phyloP scores from a whole-genome alignment of 2,797 vertebrate genomes.

The Pygocentrus nattereri region DNA sequence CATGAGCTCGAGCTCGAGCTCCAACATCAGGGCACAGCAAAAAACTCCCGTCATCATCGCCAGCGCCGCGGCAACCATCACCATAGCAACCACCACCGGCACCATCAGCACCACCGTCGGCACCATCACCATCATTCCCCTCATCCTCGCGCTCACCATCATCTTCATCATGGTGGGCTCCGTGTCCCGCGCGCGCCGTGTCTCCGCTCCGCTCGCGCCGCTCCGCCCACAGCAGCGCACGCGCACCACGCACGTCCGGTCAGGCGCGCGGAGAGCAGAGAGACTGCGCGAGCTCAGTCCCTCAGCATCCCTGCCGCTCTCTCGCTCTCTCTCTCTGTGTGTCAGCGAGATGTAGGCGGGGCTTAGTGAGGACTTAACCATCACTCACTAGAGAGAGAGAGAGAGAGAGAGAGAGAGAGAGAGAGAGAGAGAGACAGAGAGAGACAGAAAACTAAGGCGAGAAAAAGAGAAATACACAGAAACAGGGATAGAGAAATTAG shows the following conservation, averaged over 20 bases:
- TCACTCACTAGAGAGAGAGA: neutral
- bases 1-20: conserved; percentile 85
- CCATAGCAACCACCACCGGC: conserved; percentile 80
- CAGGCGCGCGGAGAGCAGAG: conserved; percentile 70
- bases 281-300: conserved; percentile 70
- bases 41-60: conserved; percentile 73
- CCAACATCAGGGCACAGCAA: neutral
- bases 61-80: conserved; percentile 83
- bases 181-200: conserved; percentile 79
- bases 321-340: conserved; percentile 19
- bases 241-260: conserved; percentile 54
- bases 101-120: conserved; percentile 67
- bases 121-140: conserved; percentile 79
- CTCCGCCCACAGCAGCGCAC: conserved; percentile 67
- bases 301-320: conserved; percentile 33
- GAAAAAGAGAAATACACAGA: neutral
- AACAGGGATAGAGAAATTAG: too few species aligned
- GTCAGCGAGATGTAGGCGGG: neutral
- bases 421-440: too few species aligned
- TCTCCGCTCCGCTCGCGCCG: conserved; percentile 67
- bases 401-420: neutral
- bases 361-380: neutral
- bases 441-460: neutral
- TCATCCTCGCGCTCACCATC: conserved; percentile 77
- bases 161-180: conserved; percentile 85